Evolutionary conservation across 2,797 vertebrate genomes (phyloP).

Genomic region (Emys orbicularis): DNA sequence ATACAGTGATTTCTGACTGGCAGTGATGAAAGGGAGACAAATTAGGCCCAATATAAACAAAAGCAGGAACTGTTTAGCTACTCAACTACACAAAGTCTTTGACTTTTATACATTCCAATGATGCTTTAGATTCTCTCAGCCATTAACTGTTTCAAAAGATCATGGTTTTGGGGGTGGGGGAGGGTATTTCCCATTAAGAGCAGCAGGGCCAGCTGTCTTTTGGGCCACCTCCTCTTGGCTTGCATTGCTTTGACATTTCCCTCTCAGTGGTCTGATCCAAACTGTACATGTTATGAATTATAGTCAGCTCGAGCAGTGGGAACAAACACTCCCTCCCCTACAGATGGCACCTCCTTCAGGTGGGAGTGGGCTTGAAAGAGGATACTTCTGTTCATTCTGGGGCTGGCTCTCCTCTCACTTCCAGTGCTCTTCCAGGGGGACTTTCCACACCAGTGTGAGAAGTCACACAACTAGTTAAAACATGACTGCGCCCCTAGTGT

Average conservation of each 20-base stretch:
- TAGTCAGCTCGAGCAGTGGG: conserved; percentile 10
- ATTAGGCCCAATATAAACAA: conserved; percentile 63
- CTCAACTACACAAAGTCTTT: conserved; percentile 53
- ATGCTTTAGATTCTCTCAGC: conserved; percentile 66
- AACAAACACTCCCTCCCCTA: conserved; percentile 12
- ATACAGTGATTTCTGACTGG: conserved; percentile 37
- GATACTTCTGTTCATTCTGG: neutral
- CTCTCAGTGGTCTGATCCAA: conserved; percentile 54
- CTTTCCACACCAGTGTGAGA: neutral
- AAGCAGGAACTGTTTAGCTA: conserved; percentile 50
- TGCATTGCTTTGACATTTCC: conserved; percentile 51
- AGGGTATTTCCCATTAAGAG: conserved; percentile 56
- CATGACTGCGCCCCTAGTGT: too few species aligned
- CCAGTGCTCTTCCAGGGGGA: neutral
- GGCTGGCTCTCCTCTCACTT: neutral
- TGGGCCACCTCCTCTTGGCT: conserved; percentile 63
- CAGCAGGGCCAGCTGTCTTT: conserved; percentile 67
- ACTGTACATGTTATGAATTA: conserved; percentile 43
- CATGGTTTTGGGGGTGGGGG: conserved; percentile 18
- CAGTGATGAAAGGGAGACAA: conserved; percentile 23
- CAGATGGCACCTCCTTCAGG: conserved; percentile 35
- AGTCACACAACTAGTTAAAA: neutral
- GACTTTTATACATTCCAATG: conserved; percentile 63
- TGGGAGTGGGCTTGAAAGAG: neutral
- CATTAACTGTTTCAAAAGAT: conserved; percentile 70